Evolutionary conservation across 2,797 vertebrate genomes (phyloP).

Genomic region (Gorsachius magnificus): DNA sequence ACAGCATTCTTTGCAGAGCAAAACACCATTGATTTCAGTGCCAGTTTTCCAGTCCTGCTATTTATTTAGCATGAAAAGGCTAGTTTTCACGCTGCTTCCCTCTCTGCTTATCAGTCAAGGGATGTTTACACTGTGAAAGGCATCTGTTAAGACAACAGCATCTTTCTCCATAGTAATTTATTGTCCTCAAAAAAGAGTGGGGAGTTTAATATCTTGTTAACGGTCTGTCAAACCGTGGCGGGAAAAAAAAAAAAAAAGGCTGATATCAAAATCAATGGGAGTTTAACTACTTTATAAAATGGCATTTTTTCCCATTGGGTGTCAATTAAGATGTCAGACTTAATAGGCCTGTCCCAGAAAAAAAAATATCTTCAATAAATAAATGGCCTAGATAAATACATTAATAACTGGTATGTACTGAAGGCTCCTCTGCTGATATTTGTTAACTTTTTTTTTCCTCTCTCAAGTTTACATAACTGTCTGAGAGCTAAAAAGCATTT

Average conservation of each 20-base stretch:
- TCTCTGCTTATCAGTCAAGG: slow-evolving; percentile 57
- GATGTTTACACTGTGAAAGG: slow-evolving; percentile 41
- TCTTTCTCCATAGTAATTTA: slow-evolving; percentile 39
- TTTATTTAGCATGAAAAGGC: slow-evolving; percentile 35
- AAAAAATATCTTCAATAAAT: slow-evolving; percentile 60
- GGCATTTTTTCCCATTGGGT: slow-evolving; percentile 53
- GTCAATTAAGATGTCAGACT: slow-evolving; percentile 67
- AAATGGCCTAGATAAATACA: slow-evolving; percentile 48
- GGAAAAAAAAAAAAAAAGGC: slow-evolving; percentile 56
- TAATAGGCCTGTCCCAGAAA: slow-evolving; percentile 64
- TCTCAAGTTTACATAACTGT: slow-evolving; percentile 60
- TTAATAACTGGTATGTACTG: slow-evolving; percentile 27
- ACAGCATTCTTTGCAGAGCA: not conserved
- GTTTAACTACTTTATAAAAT: slow-evolving; percentile 43
- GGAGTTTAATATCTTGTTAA: slow-evolving; percentile 61
- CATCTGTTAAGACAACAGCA: slow-evolving; percentile 54
- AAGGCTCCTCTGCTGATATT: not conserved
- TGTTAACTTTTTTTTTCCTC: not conserved
- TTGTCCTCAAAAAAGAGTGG: slow-evolving; percentile 24
- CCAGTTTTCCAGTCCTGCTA: not conserved
- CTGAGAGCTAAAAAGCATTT: slow-evolving; percentile 61
- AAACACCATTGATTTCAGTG: slow-evolving; percentile 30
- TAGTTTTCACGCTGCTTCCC: not conserved
- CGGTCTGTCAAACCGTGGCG: slow-evolving; percentile 49
- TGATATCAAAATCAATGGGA: slow-evolving; percentile 66